Evolutionary conservation across 2,888 invertebrate genomes (phyloP).

Genomic region (Drosophila diplacantha): DNA sequence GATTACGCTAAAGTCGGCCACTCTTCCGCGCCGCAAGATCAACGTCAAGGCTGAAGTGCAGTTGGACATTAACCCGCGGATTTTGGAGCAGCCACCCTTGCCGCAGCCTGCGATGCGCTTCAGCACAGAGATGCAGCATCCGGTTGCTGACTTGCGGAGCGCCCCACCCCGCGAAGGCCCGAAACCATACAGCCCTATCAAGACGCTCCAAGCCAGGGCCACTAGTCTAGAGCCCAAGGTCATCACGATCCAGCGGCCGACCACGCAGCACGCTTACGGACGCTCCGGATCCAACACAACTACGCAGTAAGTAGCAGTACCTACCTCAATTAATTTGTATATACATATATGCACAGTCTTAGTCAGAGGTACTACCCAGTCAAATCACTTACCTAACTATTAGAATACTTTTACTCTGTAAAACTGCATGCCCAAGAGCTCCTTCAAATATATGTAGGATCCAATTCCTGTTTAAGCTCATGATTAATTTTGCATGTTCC

Average conservation of each 20-base stretch:
- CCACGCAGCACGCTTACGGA: conserved; percentile 72
- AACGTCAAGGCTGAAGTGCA: conserved; percentile 83
- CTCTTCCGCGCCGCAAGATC: conserved; percentile 82
- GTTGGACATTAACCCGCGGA: conserved; percentile 79
- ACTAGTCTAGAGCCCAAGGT: conserved; percentile 82
- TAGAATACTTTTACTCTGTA: no score
- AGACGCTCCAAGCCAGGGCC: conserved; percentile 78
- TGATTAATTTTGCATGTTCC: conserved; percentile 3
- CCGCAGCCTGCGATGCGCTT: conserved; percentile 78
- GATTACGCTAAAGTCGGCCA: conserved; percentile 83
- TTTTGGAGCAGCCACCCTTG: conserved; percentile 64
- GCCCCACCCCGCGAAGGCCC: conserved; percentile 77
- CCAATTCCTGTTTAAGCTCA: background rate
- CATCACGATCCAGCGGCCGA: conserved; percentile 82
- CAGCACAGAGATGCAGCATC: conserved; percentile 82
- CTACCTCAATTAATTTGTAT: background rate
- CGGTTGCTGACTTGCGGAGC: conserved; percentile 78
- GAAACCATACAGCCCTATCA: conserved; percentile 75
- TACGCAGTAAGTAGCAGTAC: conserved; percentile 59
- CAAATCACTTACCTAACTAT: no score
- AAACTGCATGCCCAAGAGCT: background rate
- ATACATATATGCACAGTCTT: no score
- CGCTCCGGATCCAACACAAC: conserved; percentile 75
- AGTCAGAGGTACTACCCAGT: no score
- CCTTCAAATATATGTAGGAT: background rate